Base-by-base conservation (phyloP, 2,888 invertebrate species). In the Xestia ashworthii region DNA sequence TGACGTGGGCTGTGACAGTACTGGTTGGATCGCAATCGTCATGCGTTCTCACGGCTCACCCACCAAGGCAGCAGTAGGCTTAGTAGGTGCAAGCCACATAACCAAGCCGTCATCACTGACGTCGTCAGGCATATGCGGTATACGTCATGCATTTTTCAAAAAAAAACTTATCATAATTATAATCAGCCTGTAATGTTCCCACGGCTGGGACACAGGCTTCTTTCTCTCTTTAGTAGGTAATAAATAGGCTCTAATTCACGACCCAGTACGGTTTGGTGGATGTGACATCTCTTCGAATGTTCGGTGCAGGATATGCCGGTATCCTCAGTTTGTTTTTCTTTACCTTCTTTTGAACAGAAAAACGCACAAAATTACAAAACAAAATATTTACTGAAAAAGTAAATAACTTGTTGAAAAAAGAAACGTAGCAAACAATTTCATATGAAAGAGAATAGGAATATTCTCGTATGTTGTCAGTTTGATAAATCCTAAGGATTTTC, bases 401-500 rank as follows among this genome's bases (percentile, higher is more conserved):
- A n/a, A n/a, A n/a, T n/a, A n/a, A n/a, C n/a, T 0, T 25, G 19
- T 0, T 25, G 19, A 5, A 55, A 32, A 19, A 32, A 76, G n/a
- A 76, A 76, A 38, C n/a, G 19, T 53, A 46, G 14, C 14, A 46
- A 76, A 38, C 11, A 19, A 53, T 53, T 65, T 38, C 12, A 2
- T 48, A 22, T 5, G n/a, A 19, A 48, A 65, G n/a, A 65, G 4
- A 65, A 48, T 14, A 80, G 22, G 3, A 67, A 65, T 50, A 55
- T 38, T 32, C 14, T 25, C 41, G n/a, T 44, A 67, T 53, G 44
- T 70, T 44, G 44, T 66, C 71, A 66, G 46, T 74, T 67, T 77
- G 74, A 48, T 53, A 81, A 83, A 86, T 86, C 81, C 79, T n/a
- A 19, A 38, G 74, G 74, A 88, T 84, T 79, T 79, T 44, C 70